Conservation (phyloP, 1,140 invertebrate species). For the Trichoplusia ni region DNA sequence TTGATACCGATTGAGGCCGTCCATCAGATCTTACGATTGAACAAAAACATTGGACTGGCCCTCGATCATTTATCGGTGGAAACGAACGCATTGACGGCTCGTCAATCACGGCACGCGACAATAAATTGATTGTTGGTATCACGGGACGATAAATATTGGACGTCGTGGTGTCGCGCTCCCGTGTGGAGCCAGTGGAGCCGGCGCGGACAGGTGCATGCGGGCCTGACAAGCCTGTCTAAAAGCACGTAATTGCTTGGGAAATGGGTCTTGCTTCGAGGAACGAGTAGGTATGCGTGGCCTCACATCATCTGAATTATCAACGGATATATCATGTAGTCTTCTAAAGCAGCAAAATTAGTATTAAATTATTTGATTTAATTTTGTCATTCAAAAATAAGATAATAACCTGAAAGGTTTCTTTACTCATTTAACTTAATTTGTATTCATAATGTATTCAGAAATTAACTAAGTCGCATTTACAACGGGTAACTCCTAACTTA, state of each 20-base stretch:
- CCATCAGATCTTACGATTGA: constrained; percentile 17
- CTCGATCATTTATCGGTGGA: constrained; percentile 22
- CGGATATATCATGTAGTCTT: too few relatives aligned
- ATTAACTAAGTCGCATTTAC: background rate
- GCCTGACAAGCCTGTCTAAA: too few relatives aligned
- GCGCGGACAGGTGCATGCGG: background rate
- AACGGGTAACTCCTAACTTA: background rate
- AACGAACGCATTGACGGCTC: constrained; percentile 15
- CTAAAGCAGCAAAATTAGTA: too few relatives aligned
- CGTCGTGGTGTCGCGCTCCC: background rate
- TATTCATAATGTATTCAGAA: background rate
- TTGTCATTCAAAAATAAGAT: too few relatives aligned
- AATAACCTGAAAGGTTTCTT: too few relatives aligned
- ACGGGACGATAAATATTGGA: constrained; percentile 13
- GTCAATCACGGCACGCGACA: constrained; percentile 3
- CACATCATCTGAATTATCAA: too few relatives aligned
- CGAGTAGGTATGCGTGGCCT: too few relatives aligned
- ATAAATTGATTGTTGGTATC: constrained; percentile 18
- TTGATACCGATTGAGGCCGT: constrained; percentile 10
- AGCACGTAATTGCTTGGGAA: too few relatives aligned
- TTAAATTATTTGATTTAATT: too few relatives aligned
- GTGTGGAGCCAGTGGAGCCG: background rate
- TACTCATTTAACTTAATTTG: background rate
- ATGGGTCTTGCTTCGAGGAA: too few relatives aligned
- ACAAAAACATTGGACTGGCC: constrained; percentile 23